Conservation (phyloP, 2,797 vertebrate species). For the Lutjanus campechanus region DNA sequence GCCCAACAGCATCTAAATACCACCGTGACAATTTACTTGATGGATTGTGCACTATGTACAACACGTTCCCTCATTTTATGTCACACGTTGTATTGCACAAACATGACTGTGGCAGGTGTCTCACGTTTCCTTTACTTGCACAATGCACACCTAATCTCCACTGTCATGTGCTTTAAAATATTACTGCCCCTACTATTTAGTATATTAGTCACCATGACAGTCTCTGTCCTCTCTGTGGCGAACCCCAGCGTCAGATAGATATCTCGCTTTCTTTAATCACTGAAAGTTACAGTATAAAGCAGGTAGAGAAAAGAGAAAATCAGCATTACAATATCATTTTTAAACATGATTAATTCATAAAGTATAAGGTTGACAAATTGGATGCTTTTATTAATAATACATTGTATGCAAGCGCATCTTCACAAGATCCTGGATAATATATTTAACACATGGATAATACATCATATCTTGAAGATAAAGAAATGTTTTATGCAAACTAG, state of each 20-base stretch:
- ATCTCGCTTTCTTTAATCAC: background rate
- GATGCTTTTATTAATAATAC: slow-evolving; percentile 36
- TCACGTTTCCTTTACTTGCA: background rate
- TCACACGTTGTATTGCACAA: slow-evolving; percentile 26
- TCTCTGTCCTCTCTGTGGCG: background rate
- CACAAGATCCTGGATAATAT: slow-evolving; percentile 11
- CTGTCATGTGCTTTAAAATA: slow-evolving; percentile 8
- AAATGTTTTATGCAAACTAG: background rate
- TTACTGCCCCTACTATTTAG: background rate
- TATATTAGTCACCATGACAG: background rate
- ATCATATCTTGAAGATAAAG: background rate
- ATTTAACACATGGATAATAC: slow-evolving; percentile 8
- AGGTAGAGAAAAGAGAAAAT: background rate
- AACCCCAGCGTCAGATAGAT: background rate
- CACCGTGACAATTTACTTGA: slow-evolving; percentile 45
- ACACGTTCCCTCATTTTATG: slow-evolving; percentile 25
- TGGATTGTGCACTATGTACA: slow-evolving; percentile 39
- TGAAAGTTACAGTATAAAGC: slow-evolving; percentile 4
- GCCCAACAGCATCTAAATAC: slow-evolving; percentile 31
- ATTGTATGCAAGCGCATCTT: slow-evolving; percentile 3
- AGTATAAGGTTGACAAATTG: slow-evolving; percentile 6
- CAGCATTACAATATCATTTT: background rate
- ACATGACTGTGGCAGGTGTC: background rate
- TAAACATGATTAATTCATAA: slow-evolving; percentile 18
- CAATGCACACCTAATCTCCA: background rate